phyloP scores from a whole-genome alignment of 2,797 vertebrate species.

The Coracias cyanogaster region DNA sequence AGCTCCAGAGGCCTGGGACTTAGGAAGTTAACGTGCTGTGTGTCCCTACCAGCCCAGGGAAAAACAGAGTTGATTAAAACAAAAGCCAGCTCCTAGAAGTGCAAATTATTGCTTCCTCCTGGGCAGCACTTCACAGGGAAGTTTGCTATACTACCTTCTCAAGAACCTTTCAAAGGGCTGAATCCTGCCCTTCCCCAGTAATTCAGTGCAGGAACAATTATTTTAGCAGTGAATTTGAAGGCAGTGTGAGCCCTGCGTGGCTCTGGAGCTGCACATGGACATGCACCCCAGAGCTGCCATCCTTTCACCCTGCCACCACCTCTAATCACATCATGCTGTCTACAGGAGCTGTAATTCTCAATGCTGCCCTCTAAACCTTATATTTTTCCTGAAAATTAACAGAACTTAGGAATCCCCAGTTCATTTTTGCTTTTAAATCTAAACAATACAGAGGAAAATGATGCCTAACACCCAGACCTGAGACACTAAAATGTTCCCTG shows the following conservation, averaged over 20 bases:
- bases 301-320: not conserved
- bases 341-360: not conserved
- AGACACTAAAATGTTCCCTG: not conserved
- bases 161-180: not conserved
- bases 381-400: not conserved
- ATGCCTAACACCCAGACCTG: not conserved
- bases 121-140: not conserved
- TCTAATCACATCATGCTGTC: rapidly evolving
- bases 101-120: not conserved
- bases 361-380: not conserved
- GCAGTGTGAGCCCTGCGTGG: not conserved
- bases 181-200: not conserved
- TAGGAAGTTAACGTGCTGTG: rapidly evolving
- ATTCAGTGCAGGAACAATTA: not conserved
- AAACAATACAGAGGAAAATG: not conserved
- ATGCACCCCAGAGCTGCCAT: not conserved
- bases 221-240: not conserved
- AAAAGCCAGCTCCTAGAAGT: not conserved
- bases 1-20: rapidly evolving
- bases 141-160: not conserved
- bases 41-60: not conserved
- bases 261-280: not conserved
- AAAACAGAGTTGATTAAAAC: not conserved
- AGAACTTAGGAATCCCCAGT: not conserved
- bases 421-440: not conserved